These are phyloP conservation scores for Notamacropus eugenii DNA, from an alignment of 2,797 vertebrate species.

Conservation along the genomic window DNA sequence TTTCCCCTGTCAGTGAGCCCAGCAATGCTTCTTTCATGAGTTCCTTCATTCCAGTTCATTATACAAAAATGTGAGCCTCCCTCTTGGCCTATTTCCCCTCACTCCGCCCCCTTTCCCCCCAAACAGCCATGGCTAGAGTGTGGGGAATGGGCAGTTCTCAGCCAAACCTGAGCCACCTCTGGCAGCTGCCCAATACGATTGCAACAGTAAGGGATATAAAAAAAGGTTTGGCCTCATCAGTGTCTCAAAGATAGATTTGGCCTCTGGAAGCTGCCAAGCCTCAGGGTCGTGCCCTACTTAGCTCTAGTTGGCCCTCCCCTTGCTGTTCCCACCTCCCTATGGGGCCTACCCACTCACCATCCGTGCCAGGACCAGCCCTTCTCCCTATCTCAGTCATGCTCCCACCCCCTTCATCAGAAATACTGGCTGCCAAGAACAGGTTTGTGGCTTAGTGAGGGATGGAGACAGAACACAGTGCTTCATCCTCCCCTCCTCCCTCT, in stretches of 20 bases:
- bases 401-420: neutral
- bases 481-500: neutral
- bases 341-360: neutral
- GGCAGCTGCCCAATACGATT: constrained; percentile 57
- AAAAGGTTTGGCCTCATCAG: constrained; percentile 58
- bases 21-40: constrained; percentile 46
- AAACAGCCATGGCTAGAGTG: constrained; percentile 36
- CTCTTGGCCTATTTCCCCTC: neutral
- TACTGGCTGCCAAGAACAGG: neutral
- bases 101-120: constrained; percentile 22
- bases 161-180: constrained; percentile 61
- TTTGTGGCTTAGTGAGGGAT: constrained; percentile 35
- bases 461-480: neutral
- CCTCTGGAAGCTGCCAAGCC: constrained; percentile 63
- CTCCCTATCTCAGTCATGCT: neutral
- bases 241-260: constrained; percentile 68
- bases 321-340: neutral
- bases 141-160: constrained; percentile 52
- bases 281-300: constrained; percentile 70
- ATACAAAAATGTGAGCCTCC: constrained; percentile 73
- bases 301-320: constrained; percentile 37
- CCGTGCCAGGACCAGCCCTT: neutral
- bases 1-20: neutral
- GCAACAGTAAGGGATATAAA: constrained; percentile 62
- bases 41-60: constrained; percentile 69